phyloP scores from a whole-genome alignment of 35 echinoderm and acorn worm genomes.

The Chiridota heheva region DNA sequence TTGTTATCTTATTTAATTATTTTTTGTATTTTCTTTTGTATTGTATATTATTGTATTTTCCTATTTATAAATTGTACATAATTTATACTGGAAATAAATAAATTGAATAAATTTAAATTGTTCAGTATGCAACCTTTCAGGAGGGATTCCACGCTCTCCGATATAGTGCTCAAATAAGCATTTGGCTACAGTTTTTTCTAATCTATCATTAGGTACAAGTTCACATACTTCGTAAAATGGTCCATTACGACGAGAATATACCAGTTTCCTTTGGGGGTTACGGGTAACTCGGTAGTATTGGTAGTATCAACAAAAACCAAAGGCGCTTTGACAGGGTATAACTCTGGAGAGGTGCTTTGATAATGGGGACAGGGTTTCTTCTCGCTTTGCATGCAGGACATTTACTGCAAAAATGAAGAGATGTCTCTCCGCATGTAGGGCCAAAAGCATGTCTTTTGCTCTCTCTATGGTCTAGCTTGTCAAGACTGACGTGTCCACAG shows the following conservation, averaged over 20 bases:
- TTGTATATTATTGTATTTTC: no score
- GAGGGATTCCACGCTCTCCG: background rate
- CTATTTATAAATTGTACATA: no score
- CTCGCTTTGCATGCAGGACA: slow-evolving; percentile 15
- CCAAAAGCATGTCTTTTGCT: background rate
- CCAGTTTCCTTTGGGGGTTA: slow-evolving; percentile 11
- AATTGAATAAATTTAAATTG: no score
- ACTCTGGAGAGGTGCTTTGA: background rate
- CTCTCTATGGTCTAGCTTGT: background rate
- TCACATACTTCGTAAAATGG: slow-evolving; percentile 32
- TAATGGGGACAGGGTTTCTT: background rate
- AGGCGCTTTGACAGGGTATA: background rate
- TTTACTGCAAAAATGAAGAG: background rate
- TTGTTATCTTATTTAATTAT: no score
- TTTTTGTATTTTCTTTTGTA: no score
- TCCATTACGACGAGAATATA: slow-evolving; percentile 6
- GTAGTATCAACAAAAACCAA: background rate
- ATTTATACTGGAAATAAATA: no score
- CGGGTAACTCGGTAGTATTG: slow-evolving; percentile 25
- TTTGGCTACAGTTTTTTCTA: slow-evolving; percentile 20
- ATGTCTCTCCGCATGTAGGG: slow-evolving; percentile 19
- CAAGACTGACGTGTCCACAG: background rate
- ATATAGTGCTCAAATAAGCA: slow-evolving; percentile 8
- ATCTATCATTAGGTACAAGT: slow-evolving; percentile 5
- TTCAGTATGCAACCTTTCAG: background rate